A percentile compares a stretch with the other conserved stretches of the same genome.
Evolutionary conservation across 1,140 invertebrate genomes (phyloP).

Genomic region (Drosophila prosaltans): DNA sequence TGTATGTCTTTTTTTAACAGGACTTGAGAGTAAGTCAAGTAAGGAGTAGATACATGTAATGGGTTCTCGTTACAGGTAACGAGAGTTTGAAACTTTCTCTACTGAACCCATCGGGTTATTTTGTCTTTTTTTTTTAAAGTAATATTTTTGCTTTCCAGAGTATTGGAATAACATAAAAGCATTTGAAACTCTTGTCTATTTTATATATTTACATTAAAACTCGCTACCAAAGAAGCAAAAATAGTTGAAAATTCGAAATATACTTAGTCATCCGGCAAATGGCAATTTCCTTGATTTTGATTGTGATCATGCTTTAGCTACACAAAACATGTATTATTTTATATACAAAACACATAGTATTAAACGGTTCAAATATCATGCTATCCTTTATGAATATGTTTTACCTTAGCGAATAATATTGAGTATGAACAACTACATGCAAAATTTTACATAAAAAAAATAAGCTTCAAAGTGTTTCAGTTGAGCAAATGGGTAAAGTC

Average conservation of each 20-base stretch:
- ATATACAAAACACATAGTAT: constrained; percentile 29
- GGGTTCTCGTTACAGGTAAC: no score
- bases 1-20: no score
- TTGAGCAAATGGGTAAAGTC: constrained; percentile 23
- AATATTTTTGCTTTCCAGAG: background rate
- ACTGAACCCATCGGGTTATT: no score
- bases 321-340: constrained; percentile 38
- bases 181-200: background rate
- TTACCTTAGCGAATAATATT: constrained; percentile 51
- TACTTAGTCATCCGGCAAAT: constrained; percentile 12
- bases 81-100: no score
- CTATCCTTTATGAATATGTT: constrained; percentile 25
- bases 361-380: constrained; percentile 33
- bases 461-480: constrained; percentile 19
- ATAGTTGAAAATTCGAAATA: background rate
- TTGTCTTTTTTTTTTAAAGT: background rate
- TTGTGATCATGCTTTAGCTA: constrained; percentile 43
- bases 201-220: background rate
- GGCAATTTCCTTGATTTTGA: constrained; percentile 24
- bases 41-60: no score
- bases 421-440: constrained; percentile 61
- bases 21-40: no score
- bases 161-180: background rate
- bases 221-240: no score
- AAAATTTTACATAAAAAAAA: constrained; percentile 35